Evolutionary conservation across 2,113 vertebrate genomes (phyloP), one percentile per base, ranked within the genome.

Genomic region (Chaenocephalus aceratus): DNA sequence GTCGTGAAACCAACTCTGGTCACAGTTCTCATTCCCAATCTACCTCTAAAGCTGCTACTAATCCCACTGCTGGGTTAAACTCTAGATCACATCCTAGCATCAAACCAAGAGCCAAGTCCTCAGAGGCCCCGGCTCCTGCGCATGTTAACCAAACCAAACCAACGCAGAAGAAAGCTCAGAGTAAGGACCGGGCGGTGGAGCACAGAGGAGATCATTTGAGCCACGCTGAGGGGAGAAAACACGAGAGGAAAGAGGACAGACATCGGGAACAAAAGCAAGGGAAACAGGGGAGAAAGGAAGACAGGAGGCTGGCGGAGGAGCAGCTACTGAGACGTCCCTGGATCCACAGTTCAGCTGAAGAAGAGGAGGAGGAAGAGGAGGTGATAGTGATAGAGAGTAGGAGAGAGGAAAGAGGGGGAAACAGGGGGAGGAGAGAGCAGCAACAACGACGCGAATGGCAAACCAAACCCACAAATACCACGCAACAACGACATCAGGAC

Each of bases 241-340:
- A 62, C 18, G 63, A 84, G 26, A 84, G 68, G 36, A 91, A 77
- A 21, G 83, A 83, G 14, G 86, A 81, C 63, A 90, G 79, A 72
- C 81, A 79, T 45, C 75, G 45, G 76, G 79, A 86, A 54, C 77
- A 83, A 56, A 85, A 56, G 57, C 64, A 72, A 78, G 78, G 84
- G 67, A 85, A 74, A 71, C 86, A 3, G 71, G 79, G 88, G 62
- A 83, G 84, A 76, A 92, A 87, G 81, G 90, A 91, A 87, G 91
- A 92, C 79, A 92, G 73, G 86, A 95, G 94, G 92, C 95, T 95
- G 95, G 93, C 94, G 91, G 93, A 95, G 83, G 94, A 94, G 93
- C 94, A 95, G 90, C 82, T 94, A 15, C 75, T 86, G 79, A 95
- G 93, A 88, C 93, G 79, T 15, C 90, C 90, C 85, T 94, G 94